Conservation (phyloP, 1,140 invertebrate genomes). For the Paraescarpia echinospica region DNA sequence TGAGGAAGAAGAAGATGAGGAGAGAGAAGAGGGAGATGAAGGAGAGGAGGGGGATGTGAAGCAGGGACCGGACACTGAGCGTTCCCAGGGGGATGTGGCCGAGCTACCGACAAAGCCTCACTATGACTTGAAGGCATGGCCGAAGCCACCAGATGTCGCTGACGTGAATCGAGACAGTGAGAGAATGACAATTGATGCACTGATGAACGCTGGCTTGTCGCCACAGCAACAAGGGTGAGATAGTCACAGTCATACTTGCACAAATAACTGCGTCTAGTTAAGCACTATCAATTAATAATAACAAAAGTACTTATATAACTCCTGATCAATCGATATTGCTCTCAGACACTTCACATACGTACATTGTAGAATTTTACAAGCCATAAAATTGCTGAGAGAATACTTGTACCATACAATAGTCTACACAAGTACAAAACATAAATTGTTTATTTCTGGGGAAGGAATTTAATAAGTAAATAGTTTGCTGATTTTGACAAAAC, state of each 20-base stretch:
- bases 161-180: slow-evolving; percentile 29
- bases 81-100: not conserved
- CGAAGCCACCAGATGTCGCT: slow-evolving; percentile 47
- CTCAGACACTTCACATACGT: too few relatives aligned
- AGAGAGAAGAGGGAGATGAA: slow-evolving; percentile 27
- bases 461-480: too few relatives aligned
- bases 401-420: too few relatives aligned
- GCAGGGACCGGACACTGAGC: not conserved
- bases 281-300: too few relatives aligned
- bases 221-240: not conserved
- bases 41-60: not conserved
- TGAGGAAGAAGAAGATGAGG: slow-evolving; percentile 53
- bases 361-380: too few relatives aligned
- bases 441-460: too few relatives aligned
- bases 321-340: too few relatives aligned
- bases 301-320: too few relatives aligned
- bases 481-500: too few relatives aligned
- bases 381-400: too few relatives aligned
- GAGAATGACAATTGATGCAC: slow-evolving; percentile 28
- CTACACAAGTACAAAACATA: too few relatives aligned
- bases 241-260: not conserved
- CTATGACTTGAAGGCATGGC: slow-evolving; percentile 40
- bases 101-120: not conserved
- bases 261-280: too few relatives aligned
- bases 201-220: not conserved